Evolutionary conservation across 1,140 invertebrate genomes (phyloP), one percentile per base, ranked within the genome.

Genomic region (Drosophila pandora): DNA sequence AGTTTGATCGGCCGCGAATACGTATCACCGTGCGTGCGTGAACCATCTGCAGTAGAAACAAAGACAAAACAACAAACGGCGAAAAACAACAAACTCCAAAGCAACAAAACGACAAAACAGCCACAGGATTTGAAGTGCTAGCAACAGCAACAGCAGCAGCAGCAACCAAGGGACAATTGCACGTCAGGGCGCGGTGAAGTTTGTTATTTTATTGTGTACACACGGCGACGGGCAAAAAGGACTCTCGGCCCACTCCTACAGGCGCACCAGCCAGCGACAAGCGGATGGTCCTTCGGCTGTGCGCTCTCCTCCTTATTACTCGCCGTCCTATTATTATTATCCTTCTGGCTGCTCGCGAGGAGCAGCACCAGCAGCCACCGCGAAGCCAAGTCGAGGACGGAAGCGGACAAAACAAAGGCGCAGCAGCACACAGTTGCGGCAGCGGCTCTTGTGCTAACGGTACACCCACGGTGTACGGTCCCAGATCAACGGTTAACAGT

Each of bases 1-100:
- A 91, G 82, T 91, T 90, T 91, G 90, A 91, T 91, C 90, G 90
- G 85, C 90, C 82, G 90, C 82, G 90, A 90, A 90, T 91, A 90
- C 83, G 90, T 91, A 91, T 81, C 74, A 71, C 55, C 76, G 72
- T 79, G 79, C 82, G 82, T 78, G 79, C 76, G 65, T 88, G 72
- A 80, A 63, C 53, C 74, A 65, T 23, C 52, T 61, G 54, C 50
- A 63, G 49, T 25, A 56, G 48, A 41, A 61, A 48, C 28, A 73
- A 73, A 23, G 70, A 53, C 53, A 57, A 53, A 37, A 60, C 17
- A 17, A 37, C 13, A 22, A 34, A 8, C 39, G 63, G 22, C 25
- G 3, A 73, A 6, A 9, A 47, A 12, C 22, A 25, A 6, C 32
- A 48, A 12, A 28, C n/a, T 22, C 23, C 1, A 21, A 21, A 53